Percentiles rank a stretch among this genome's conserved stretches.
Conservation (phyloP, 2,888 invertebrate species). For the Drosophila barbarae region DNA sequence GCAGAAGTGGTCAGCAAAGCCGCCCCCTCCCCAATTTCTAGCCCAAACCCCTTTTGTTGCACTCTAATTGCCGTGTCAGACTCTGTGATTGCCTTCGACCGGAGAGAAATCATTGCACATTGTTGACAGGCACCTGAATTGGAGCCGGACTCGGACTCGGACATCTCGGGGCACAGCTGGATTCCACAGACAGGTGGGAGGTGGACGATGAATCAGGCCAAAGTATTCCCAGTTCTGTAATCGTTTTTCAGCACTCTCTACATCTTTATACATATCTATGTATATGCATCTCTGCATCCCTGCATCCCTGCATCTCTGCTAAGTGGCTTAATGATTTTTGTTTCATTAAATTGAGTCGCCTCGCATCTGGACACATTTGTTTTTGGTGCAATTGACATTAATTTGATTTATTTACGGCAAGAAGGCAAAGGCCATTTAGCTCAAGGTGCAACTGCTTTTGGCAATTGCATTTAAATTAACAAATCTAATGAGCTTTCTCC, state of each 20-base stretch:
- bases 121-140: conserved; percentile 48
- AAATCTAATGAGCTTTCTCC: conserved; percentile 57
- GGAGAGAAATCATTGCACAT: conserved; percentile 39
- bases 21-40: not conserved
- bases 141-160: not conserved
- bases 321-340: conserved; percentile 71
- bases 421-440: conserved; percentile 40
- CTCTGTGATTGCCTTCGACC: conserved; percentile 58
- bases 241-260: conserved; percentile 33
- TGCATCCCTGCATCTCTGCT: conserved; percentile 20
- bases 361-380: conserved; percentile 17
- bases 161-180: conserved; percentile 24
- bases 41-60: conserved; percentile 50
- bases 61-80: conserved; percentile 71
- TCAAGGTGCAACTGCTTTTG: conserved; percentile 44
- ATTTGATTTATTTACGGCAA: conserved; percentile 62
- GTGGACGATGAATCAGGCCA: not conserved
- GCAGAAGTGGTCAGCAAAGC: conserved; percentile 55
- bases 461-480: conserved; percentile 53
- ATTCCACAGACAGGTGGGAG: conserved; percentile 12
- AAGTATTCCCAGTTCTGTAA: conserved; percentile 25
- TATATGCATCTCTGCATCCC: not conserved
- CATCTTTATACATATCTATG: no score
- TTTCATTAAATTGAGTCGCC: conserved; percentile 59
- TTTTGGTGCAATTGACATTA: conserved; percentile 60